Evolutionary conservation across 2,797 vertebrate species (phyloP).

Genomic region (Manis javanica): DNA sequence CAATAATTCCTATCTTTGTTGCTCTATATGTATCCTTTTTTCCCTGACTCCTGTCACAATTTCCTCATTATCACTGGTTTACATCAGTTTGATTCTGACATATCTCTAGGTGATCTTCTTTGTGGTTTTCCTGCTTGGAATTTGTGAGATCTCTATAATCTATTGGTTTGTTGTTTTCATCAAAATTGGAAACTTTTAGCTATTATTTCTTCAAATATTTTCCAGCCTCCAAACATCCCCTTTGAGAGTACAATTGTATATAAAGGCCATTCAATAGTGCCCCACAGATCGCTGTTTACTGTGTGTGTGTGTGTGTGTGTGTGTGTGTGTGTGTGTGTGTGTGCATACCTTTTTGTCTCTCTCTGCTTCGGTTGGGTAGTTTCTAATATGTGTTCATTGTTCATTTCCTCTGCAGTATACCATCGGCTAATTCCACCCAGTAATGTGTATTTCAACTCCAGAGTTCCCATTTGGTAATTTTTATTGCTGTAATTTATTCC

Average conservation of each 20-base stretch:
- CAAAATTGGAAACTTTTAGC: neutral
- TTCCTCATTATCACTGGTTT: neutral
- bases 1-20: neutral
- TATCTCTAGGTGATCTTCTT: neutral
- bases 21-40: neutral
- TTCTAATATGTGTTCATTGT: neutral
- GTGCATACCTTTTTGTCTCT: neutral
- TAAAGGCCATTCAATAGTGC: neutral
- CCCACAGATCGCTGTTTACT: neutral
- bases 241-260: neutral
- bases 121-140: neutral
- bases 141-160: neutral
- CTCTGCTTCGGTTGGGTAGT: neutral
- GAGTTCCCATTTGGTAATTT: neutral
- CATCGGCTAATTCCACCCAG: neutral
- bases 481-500: neutral
- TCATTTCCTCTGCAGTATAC: neutral
- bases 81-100: neutral
- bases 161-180: neutral
- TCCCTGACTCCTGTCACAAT: neutral
- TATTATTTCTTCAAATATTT: slow-evolving; percentile 9
- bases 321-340: no score
- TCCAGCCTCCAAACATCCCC: neutral
- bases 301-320: neutral
- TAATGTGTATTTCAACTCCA: neutral